Base-by-base conservation (phyloP, 2,888 invertebrate species). In the Mellilla xanthometata region DNA sequence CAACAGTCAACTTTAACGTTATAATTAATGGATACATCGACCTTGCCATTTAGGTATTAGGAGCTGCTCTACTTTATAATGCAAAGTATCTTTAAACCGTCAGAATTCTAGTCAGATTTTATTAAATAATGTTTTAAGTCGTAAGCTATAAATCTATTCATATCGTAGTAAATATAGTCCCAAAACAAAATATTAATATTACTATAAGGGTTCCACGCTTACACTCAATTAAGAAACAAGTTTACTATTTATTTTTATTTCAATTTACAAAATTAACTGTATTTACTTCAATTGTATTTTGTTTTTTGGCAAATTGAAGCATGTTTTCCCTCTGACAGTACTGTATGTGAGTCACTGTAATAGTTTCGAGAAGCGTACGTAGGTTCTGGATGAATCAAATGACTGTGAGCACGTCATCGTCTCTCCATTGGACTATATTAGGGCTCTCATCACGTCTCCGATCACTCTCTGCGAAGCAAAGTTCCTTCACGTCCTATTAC, bases 401-500 rank as follows among this genome's bases (percentile, higher is more conserved):
- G 15, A 6, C 15, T 19, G 15, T 5, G 15, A 19, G 15, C 15
- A 19, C 6, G 6, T 19, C n/a, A 19, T 19, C 15, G 6, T 19
- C 15, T 19, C 15, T 5, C 15, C 6, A 19, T 19, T 19, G 15
- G 15, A 19, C 59, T 62, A 59, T 65, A 67, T 65, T 66, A 68
- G 62, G 59, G 58, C 60, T 60, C 49, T 54, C 52, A 58, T 56
- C 54, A 54, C 57, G 49, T 58, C 62, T 43, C 48, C 44, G 4
- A 41, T 41, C 39, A 54, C 58, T 46, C 58, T 57, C 60, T 64
- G 4, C 6, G 15, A 58, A 47, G 57, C 56, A 61, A 57, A 61
- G 54, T 60, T 56, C 56, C 53, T 52, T 39, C 60, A 64, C 64
- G 63, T 58, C 41, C 44, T 42, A 60, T 70, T 68, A 57, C 64